A percentile compares a stretch with the other conserved stretches of the same genome.
Evolutionary conservation across 2,888 invertebrate genomes (phyloP).

Genomic region (Scrobipalpa costella): DNA sequence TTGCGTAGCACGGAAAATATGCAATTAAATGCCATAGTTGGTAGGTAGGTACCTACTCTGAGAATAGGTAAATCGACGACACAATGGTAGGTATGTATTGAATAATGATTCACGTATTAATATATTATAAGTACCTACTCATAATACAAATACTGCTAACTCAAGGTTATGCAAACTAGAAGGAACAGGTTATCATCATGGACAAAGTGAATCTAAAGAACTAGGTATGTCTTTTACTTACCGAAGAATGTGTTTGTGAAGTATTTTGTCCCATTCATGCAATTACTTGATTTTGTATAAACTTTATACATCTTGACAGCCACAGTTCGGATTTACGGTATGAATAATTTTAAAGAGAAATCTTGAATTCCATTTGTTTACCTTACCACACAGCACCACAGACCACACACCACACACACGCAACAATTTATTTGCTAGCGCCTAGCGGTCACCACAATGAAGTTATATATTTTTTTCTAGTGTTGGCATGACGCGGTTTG

Average conservation of each 20-base stretch:
- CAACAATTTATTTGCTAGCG: not conserved
- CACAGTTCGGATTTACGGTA: not conserved
- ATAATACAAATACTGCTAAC: too few species aligned
- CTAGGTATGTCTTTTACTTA: slow-evolving; percentile 16
- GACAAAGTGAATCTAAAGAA: not conserved
- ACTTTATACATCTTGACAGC: slow-evolving; percentile 23
- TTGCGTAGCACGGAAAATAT: not conserved
- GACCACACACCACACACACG: too few species aligned
- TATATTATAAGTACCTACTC: not conserved
- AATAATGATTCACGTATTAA: not conserved
- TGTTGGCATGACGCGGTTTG: too few species aligned
- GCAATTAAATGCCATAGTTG: not conserved
- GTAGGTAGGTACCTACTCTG: not conserved
- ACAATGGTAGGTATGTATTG: not conserved
- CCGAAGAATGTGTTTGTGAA: slow-evolving; percentile 22
- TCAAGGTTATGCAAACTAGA: slow-evolving; percentile 8
- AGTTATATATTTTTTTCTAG: not conserved
- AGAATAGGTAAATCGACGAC: not conserved
- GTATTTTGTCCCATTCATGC: slow-evolving; percentile 17
- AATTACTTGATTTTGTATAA: slow-evolving; percentile 25
- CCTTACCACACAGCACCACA: too few species aligned
- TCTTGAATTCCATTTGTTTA: not conserved
- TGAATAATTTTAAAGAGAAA: not conserved
- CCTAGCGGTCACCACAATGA: too few species aligned
- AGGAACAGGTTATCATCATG: not conserved